phyloP scores from a whole-genome alignment of 2,113 vertebrate genomes.

The Lophochroa leadbeateri region DNA sequence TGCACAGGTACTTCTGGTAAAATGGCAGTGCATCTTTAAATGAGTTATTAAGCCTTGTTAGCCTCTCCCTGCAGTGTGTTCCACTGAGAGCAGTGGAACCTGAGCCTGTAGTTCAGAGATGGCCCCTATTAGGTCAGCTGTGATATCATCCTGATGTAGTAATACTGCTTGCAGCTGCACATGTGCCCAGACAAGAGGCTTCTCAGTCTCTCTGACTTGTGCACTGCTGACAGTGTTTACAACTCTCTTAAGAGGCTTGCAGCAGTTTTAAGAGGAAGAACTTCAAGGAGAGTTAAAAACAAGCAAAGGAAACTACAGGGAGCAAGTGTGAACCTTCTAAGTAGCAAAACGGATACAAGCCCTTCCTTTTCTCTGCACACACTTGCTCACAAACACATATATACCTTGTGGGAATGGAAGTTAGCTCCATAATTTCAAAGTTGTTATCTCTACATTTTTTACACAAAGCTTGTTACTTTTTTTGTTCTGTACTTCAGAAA shows the following conservation, averaged over 20 bases:
- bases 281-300: not conserved
- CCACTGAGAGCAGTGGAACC: not conserved
- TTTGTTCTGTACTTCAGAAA: not conserved
- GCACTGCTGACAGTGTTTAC: not conserved
- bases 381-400: not conserved
- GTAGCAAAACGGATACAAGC: not conserved
- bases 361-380: not conserved
- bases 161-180: not conserved
- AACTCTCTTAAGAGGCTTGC: not conserved
- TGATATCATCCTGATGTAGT: not conserved
- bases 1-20: not conserved
- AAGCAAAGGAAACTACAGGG: not conserved
- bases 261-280: not conserved
- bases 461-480: not conserved
- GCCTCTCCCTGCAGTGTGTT: not conserved
- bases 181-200: fast-evolving
- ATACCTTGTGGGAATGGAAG: not conserved
- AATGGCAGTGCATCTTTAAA: not conserved
- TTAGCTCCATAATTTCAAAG: not conserved
- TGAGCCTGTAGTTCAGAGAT: not conserved
- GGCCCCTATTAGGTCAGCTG: not conserved
- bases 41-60: not conserved
- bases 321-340: not conserved
- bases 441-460: not conserved
- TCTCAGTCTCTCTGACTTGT: not conserved